Base-by-base conservation (phyloP, 2,888 invertebrate genomes). In the Lapara coniferarum region DNA sequence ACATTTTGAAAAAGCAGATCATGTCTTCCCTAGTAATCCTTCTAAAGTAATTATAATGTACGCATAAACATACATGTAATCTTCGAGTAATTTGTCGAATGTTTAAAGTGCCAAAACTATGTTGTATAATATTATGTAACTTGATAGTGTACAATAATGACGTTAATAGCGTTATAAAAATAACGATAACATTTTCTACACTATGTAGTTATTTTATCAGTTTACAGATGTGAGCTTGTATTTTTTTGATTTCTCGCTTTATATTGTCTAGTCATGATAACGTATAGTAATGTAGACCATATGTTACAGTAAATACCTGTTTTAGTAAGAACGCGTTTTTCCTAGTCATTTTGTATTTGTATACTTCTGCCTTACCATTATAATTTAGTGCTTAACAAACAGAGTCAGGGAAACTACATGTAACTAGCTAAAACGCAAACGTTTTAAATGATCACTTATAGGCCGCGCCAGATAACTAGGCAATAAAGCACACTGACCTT, bases 21-120 rank as follows among this genome's bases (percentile, higher is more conserved):
- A 88, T 85, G 91, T 91, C 91, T 91, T 91, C 91, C 91, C 86
- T 89, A 78, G 81, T 85, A 83, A 86, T 80, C 82, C 79, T 81
- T 80, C 80, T 37, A 66, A 52, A 51, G 53, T 66, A 66, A 53
- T 52, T 67, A 46, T 71, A 73, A 72, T 51, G 68, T 76, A 75
- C 69, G 71, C 66, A 69, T 75, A 70, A 71, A 10, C n/a, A 19
- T 19, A 19, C 10, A 55, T 55, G 19, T 55, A 55, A 49, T 46
- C 19, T 16, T 49, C 8, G 37, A 19, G 12, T 63, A 16, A 63
- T 16, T 46, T 49, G 63, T 49, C 49, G 16, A 63, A 63, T 19
- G 19, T 63, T 46, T 25, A 30, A 57, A 30, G 63, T 63, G 63
- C 63, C 63, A 63, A 63, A 63, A 59, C 46, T 59, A 46, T 59